Base-by-base conservation (phyloP, 2,888 invertebrate species). In the Fragum sueziense region DNA sequence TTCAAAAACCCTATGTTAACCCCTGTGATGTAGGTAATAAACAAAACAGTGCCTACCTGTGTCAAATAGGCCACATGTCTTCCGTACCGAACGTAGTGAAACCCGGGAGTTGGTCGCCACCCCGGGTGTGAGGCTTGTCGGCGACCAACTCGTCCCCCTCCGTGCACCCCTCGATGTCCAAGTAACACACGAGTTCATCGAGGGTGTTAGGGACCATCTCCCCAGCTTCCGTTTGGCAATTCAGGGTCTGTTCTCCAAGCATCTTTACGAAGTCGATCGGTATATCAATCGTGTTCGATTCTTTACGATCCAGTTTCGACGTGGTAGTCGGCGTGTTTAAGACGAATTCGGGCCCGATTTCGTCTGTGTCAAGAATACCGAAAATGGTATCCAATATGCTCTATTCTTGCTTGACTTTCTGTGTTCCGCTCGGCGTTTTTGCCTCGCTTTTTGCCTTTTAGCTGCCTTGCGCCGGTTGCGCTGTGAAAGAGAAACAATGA, bases 61-160 rank as follows among this genome's bases (percentile, higher is more conserved):
- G 90, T 90, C 87, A 91, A 91, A 91, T 87, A 89, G 90, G 90
- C 91, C 90, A 91, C 89, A 86, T 73, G 85, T 88, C 87, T 89
- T 91, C 89, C 84, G 90, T 84, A 78, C 87, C 87, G 80, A 90
- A 88, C 88, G 90, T 88, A 84, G 87, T 80, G 87, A 84, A 89
- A 52, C 86, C 86, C 74, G 87, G 87, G 87, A 86, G 84, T 79
- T 86, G 86, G 80, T 78, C 84, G 74, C 59, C 65, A 61, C 68
- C 65, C 65, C 79, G 72, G 22, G 86, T 73, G 52, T 67, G 74
- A 75, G 51, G 57, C 70, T 86, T 76, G 57, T 65, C 41, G 17
- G 73, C 77, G 80, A 69, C 65, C 75, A 75, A 76, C 62, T 72
- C 79, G 59, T 57, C 52, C 47, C 73, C 74, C 22, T 57, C 81